Conservation (phyloP, 2,888 invertebrate species). For the Poecilus cupreus region DNA sequence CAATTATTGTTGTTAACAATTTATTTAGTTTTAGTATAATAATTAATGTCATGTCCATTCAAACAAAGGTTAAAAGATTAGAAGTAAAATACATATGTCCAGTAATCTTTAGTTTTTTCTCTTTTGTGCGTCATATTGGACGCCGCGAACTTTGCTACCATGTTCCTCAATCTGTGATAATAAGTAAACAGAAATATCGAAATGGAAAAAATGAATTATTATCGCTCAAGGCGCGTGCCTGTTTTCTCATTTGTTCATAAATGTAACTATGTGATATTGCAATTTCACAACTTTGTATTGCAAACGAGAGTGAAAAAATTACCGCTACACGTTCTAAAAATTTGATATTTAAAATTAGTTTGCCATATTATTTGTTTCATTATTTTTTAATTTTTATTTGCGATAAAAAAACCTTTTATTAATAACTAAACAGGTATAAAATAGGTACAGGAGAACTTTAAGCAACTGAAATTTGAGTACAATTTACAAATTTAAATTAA, state of each 20-base stretch:
- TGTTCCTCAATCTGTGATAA: neutral
- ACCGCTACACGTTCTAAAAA: too few relatives aligned
- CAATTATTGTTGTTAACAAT: too few relatives aligned
- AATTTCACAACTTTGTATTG: conserved; percentile 64
- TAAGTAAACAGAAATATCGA: neutral
- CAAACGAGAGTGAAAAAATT: conserved; percentile 88
- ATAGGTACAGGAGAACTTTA: too few relatives aligned
- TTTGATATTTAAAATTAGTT: too few relatives aligned
- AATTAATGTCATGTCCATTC: neutral
- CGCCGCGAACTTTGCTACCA: neutral
- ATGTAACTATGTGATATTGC: neutral
- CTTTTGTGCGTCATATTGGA: conserved; percentile 5
- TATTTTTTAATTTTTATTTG: too few relatives aligned
- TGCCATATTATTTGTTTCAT: too few relatives aligned
- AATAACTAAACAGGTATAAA: too few relatives aligned
- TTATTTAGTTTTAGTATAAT: too few relatives aligned
- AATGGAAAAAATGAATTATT: neutral
- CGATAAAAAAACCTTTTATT: too few relatives aligned
- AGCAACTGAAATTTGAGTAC: too few relatives aligned
- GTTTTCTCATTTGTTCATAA: neutral
- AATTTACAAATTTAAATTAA: too few relatives aligned
- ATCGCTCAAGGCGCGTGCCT: neutral
- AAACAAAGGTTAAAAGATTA: neutral
- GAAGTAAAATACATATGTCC: neutral
- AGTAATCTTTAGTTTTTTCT: neutral